Base-by-base conservation (phyloP, 2,113 vertebrate genomes). In the Lophius piscatorius region DNA sequence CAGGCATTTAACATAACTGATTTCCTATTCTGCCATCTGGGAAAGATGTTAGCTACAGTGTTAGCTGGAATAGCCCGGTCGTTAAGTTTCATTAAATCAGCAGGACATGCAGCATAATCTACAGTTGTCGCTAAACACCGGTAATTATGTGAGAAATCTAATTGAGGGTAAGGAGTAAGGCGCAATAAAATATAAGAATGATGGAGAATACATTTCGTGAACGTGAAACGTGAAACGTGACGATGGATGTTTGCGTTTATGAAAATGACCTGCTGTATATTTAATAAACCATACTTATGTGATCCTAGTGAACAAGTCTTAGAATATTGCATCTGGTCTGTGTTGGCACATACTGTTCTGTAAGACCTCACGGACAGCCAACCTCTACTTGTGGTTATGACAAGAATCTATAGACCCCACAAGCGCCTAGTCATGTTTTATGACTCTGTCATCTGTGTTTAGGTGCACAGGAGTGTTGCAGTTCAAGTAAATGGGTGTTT, bases 1-100 rank as follows among this genome's bases (percentile, higher is more conserved):
- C 64, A 51, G n/a, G 22, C 57, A 54, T 70, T 52, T 58, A 69
- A 49, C 42, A 66, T 54, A 52, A 73, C 47, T 36, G 55, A 57
- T 77, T 74, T 74, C 50, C 61, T 47, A 64, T 44, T 72, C 72
- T 67, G 69, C 61, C 78, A 82, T 84, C 74, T 88, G 87, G 58
- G 24, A 55, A 82, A 81, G 29, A 62, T 9, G 39, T 85, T 75
- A 66, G 50, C 2, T 6, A 36, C 58, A 24, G 33, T 28, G 44
- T 56, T 63, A 7, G 26, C 18, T 51, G 58, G 38, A 44, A 23
- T 17, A 31, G 55, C 65, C 61, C 31, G 45, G 50, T 67, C 16
- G 55, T 72, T 63, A 67, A 35, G 45, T 54, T 63, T 68, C 52
- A 78, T 78, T 72, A 77, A 75, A 77, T 69, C 65, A 80, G 66